Conservation (phyloP, 2,113 vertebrate species). For the Anser cygnoides region DNA sequence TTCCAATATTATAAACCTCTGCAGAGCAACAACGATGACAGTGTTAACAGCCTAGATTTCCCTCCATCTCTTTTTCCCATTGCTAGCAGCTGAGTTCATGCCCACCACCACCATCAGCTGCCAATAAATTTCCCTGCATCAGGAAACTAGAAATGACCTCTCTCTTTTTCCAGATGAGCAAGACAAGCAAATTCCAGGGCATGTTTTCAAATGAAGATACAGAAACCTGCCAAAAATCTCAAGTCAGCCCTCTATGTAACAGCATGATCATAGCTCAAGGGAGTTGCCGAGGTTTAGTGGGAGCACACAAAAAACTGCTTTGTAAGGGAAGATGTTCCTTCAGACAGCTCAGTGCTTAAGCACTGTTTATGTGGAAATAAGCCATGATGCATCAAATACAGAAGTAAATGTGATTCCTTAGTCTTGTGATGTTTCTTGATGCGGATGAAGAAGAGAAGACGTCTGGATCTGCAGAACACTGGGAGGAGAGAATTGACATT, state of each 20-base stretch:
- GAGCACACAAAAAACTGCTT: background rate
- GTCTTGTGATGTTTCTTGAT: background rate
- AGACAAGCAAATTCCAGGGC: background rate
- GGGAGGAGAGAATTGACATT: slow-evolving; percentile 15
- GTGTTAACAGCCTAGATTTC: background rate
- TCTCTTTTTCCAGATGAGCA: background rate
- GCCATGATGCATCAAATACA: background rate
- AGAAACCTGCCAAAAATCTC: background rate
- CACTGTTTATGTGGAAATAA: background rate
- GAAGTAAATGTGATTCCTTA: background rate
- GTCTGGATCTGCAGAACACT: background rate
- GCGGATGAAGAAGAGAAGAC: background rate
- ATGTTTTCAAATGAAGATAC: background rate
- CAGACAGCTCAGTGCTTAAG: background rate
- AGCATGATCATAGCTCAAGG: background rate
- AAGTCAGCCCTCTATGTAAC: background rate
- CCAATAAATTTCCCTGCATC: background rate
- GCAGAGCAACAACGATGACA: background rate
- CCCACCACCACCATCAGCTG: background rate
- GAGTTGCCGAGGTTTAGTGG: background rate
- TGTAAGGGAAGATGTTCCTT: background rate
- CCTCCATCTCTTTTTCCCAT: background rate
- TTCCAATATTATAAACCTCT: background rate
- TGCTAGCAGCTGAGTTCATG: background rate
- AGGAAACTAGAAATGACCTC: background rate